Conservation (phyloP, 2,888 invertebrate species). For the Scaptomyza reducta region DNA sequence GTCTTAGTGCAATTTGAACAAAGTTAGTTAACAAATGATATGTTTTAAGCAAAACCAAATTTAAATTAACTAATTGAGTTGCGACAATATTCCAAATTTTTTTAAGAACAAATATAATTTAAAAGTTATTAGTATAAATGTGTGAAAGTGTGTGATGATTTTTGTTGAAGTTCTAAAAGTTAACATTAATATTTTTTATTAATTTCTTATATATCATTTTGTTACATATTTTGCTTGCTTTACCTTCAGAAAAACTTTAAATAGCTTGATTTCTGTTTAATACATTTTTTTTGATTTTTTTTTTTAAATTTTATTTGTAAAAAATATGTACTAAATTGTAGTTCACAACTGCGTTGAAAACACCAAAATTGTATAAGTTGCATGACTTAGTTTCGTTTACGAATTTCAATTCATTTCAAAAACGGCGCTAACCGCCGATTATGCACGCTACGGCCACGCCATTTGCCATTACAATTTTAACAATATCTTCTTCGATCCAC, state of each 20-base stretch:
- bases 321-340: slow-evolving; percentile 80
- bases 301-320: slow-evolving; percentile 45
- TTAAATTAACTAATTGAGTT: slow-evolving; percentile 49
- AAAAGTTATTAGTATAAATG: slow-evolving; percentile 21
- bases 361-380: slow-evolving; percentile 75
- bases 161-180: slow-evolving; percentile 65
- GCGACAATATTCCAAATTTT: slow-evolving; percentile 26
- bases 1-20: slow-evolving; percentile 40
- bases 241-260: slow-evolving; percentile 71
- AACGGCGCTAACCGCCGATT: slow-evolving; percentile 42
- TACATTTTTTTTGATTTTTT: slow-evolving; percentile 24
- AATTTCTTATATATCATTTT: slow-evolving; percentile 36
- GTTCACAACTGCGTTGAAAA: slow-evolving; percentile 80
- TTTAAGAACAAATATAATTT: slow-evolving; percentile 20
- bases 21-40: slow-evolving; percentile 65
- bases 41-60: slow-evolving; percentile 57
- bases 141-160: slow-evolving; percentile 7
- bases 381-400: slow-evolving; percentile 76
- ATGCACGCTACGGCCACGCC: slow-evolving; percentile 46
- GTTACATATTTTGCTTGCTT: slow-evolving; percentile 59
- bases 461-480: slow-evolving; percentile 33
- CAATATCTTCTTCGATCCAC: slow-evolving; percentile 35
- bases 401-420: slow-evolving; percentile 60
- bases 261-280: slow-evolving; percentile 50
- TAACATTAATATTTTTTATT: slow-evolving; percentile 72